A percentile compares a stretch with the other conserved stretches of the same genome.
Conservation (phyloP, 2,797 vertebrate species). For the Notolepis coatsorum region DNA sequence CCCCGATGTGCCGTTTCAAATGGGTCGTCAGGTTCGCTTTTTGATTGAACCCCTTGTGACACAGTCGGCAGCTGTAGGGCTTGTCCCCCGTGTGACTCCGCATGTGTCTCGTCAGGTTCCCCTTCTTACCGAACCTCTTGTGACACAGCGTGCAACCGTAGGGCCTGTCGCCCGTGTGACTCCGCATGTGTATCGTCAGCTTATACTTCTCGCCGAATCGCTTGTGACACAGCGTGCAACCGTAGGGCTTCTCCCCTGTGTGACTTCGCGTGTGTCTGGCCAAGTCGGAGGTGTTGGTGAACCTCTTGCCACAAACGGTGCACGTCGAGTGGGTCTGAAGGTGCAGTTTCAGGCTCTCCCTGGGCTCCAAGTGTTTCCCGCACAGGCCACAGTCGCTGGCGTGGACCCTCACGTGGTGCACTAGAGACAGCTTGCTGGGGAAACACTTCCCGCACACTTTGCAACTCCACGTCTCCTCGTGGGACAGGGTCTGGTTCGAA, state of each 20-base stretch:
- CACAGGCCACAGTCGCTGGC: background rate
- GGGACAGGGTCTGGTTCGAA: no score
- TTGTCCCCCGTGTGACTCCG: background rate
- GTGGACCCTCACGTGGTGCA: background rate
- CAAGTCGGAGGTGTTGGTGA: background rate
- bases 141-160: background rate
- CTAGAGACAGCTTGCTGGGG: background rate
- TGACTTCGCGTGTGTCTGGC: background rate
- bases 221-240: background rate
- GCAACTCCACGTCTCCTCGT: background rate
- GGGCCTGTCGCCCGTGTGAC: background rate
- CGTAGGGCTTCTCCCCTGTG: background rate
- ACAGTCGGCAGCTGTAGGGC: background rate
- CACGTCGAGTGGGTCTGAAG: background rate
- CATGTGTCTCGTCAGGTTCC: background rate
- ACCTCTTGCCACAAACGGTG: background rate
- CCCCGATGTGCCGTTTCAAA: background rate
- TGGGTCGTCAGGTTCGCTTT: background rate
- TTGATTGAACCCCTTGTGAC: background rate
- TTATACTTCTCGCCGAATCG: background rate
- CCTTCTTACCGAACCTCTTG: background rate
- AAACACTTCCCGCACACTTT: background rate
- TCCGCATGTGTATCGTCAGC: background rate
- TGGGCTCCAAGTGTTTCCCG: background rate
- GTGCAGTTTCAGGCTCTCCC: background rate